phyloP scores from a whole-genome alignment of 2,797 vertebrate species.

The Scyliorhinus canicula region DNA sequence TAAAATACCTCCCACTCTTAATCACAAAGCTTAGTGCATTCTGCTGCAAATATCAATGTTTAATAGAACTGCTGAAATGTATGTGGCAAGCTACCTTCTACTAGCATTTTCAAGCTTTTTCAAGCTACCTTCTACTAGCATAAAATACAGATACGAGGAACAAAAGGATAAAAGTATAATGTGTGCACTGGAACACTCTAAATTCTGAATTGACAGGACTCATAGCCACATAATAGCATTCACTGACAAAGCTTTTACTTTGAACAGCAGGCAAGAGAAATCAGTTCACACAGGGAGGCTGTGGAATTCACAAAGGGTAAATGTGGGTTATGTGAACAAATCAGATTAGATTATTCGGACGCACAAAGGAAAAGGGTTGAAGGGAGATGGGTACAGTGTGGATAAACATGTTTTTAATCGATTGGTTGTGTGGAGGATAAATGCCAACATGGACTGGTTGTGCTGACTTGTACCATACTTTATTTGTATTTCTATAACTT shows the following conservation, averaged over 20 bases:
- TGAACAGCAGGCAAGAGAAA: background rate
- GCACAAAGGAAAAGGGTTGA: background rate
- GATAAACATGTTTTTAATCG: background rate
- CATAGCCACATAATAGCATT: background rate
- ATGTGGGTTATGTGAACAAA: background rate
- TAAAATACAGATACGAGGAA: background rate
- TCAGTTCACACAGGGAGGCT: background rate
- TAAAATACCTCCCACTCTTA: background rate
- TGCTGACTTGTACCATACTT: background rate
- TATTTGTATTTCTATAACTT: background rate
- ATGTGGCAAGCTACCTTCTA: background rate
- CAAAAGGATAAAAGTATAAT: background rate
- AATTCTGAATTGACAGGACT: background rate
- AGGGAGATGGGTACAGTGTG: background rate
- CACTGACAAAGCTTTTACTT: background rate
- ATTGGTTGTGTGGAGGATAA: background rate
- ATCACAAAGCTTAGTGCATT: background rate
- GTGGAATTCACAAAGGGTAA: background rate
- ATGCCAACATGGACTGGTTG: background rate
- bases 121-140: background rate
- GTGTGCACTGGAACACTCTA: background rate
- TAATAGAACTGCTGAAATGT: background rate
- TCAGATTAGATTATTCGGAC: background rate
- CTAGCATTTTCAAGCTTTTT: no score
- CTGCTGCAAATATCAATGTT: background rate